Evolutionary conservation across 2,113 vertebrate species (phyloP).

Genomic region (Dipodomys stephensi): DNA sequence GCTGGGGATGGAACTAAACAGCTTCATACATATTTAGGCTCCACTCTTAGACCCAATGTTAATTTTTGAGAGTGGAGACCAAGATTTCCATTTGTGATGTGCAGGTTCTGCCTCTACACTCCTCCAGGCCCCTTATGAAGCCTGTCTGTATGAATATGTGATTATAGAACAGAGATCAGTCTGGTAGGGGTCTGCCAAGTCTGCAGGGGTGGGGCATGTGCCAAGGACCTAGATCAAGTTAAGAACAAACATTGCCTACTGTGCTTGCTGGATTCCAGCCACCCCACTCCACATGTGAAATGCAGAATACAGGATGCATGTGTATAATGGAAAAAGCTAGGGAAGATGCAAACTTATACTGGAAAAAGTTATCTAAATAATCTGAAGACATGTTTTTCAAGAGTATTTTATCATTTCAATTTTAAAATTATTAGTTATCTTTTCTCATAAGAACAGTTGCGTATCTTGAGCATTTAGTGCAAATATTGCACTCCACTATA

Average conservation of each 20-base stretch:
- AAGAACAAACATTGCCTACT: background rate
- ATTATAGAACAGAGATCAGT: background rate
- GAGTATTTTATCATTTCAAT: slow-evolving; percentile 16
- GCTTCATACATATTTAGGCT: background rate
- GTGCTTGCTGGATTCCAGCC: background rate
- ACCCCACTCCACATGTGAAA: background rate
- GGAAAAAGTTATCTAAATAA: slow-evolving; percentile 9
- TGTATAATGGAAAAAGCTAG: too few relatives aligned
- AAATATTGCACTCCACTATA: background rate
- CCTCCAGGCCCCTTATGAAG: background rate
- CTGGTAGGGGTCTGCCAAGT: too few relatives aligned
- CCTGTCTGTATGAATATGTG: background rate
- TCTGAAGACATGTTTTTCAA: slow-evolving; percentile 2
- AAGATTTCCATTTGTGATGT: background rate
- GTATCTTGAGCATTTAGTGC: slow-evolving; percentile 22
- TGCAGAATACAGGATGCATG: background rate
- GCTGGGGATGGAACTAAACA: background rate
- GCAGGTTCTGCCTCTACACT: background rate
- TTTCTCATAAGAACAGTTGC: slow-evolving; percentile 23
- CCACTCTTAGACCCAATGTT: background rate
- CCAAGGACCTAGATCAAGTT: background rate
- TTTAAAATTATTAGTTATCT: background rate
- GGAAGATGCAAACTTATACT: background rate
- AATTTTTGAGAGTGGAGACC: background rate
- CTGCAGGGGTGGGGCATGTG: background rate